These are phyloP conservation scores for Himalopsyche kuldschensis DNA, from an alignment of 2,888 invertebrate genomes.

Conservation along the genomic window DNA sequence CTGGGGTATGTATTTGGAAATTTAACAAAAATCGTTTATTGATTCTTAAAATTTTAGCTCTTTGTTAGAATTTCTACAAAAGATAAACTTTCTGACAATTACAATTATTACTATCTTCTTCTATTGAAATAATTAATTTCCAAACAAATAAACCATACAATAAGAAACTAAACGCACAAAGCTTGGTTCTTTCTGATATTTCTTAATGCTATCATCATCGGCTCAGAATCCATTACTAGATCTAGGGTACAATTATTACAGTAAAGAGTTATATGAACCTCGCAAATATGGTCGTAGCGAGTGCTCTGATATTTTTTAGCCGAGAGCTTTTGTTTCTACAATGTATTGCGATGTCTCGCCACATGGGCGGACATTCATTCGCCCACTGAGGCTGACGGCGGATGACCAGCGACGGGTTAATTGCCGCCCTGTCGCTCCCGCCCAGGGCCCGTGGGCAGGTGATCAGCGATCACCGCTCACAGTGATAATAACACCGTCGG, in stretches of 20 bases:
- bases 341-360: background rate
- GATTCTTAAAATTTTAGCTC: too few relatives aligned
- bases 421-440: slow-evolving; percentile 15
- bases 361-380: slow-evolving; percentile 17
- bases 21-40: too few relatives aligned
- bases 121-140: too few relatives aligned
- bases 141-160: too few relatives aligned
- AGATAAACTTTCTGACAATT: too few relatives aligned
- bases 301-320: background rate
- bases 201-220: too few relatives aligned
- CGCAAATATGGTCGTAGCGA: background rate
- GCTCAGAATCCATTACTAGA: background rate
- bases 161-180: background rate
- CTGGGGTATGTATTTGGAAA: too few relatives aligned
- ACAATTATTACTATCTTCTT: too few relatives aligned
- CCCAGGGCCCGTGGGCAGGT: slow-evolving; percentile 3
- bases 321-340: background rate
- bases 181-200: too few relatives aligned
- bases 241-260: background rate
- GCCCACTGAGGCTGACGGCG: background rate
- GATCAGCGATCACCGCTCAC: background rate
- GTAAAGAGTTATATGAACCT: background rate
- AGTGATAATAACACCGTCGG: background rate
- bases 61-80: too few relatives aligned
- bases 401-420: slow-evolving; percentile 24